Evolutionary conservation across 2,113 vertebrate genomes (phyloP).

Genomic region (Rhabdornis inornatus): DNA sequence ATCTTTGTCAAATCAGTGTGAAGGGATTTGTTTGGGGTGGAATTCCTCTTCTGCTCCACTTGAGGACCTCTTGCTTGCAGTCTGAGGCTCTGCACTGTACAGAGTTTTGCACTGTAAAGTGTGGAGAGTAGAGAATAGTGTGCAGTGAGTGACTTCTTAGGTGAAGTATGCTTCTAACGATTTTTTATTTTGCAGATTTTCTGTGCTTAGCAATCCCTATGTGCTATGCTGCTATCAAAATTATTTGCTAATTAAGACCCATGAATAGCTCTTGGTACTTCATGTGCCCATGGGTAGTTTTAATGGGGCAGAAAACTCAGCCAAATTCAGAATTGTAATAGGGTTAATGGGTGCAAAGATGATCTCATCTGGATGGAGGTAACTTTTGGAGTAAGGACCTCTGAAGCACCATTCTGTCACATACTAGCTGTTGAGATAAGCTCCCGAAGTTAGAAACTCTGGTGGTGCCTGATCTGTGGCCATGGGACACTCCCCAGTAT

Average conservation of each 20-base stretch:
- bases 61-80: not conserved
- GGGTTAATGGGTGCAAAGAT: not conserved
- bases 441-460: not conserved
- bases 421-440: not conserved
- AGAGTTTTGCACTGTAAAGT: not conserved
- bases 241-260: not conserved
- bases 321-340: not conserved
- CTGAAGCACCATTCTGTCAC: not conserved
- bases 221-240: not conserved
- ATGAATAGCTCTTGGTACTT: not conserved
- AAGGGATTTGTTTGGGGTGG: not conserved
- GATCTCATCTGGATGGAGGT: not conserved
- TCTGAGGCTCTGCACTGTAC: not conserved
- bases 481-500: not conserved
- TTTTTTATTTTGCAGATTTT: not conserved
- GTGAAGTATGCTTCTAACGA: not conserved
- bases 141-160: not conserved
- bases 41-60: conserved; percentile 5
- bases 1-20: not conserved
- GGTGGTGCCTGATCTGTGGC: not conserved
- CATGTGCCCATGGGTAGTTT: not conserved
- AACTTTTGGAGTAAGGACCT: not conserved
- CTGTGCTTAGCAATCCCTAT: not conserved
- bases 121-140: not conserved
- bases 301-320: not conserved